Base-by-base conservation (phyloP, 2,113 vertebrate species). In the Petrocephalus microphthalmus region DNA sequence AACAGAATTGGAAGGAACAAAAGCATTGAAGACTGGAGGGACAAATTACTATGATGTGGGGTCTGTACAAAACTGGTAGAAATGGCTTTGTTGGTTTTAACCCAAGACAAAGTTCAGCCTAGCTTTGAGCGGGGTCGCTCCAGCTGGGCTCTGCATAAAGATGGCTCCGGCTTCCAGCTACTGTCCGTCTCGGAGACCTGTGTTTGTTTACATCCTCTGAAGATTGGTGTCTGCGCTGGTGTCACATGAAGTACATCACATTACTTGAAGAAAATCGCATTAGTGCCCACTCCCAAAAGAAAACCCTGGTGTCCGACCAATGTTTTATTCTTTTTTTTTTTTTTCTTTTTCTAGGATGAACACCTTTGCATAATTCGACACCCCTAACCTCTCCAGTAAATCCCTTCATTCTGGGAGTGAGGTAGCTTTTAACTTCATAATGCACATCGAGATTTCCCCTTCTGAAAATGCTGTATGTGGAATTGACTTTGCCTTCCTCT, bases 1-100 rank as follows among this genome's bases (percentile, higher is more conserved):
- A 74, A 87, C 85, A 91, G 88, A 87, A 81, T 86, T 88, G 67
- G 91, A 87, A 88, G 85, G 82, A 71, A 90, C 29, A 87, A 87
- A 86, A 37, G 89, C 83, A 64, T 22, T 81, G 51, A 86, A 91
- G 51, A 19, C 37, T 87, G 87, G 7, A 22, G 64, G 53, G 60
- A 81, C 20, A 45, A 49, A 20, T 19, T 52, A 81, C 71, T 22
- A 54, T 67, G 67, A 3, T 5, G 42, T 64, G 81, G 74, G 22
- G 3, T 56, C 64, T 74, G 60, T 84, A 78, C 15, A 42, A 33
- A 67, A 53, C 53, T 37, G 25, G 74, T 83, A 4, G 53, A 45
- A 57, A 82, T 7, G 33, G 78, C 25, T 49, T 42, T 71, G 82
- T 37, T 82, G 71, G 29, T 88, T 88, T 22, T 82, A 81, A 56